phyloP scores from a whole-genome alignment of 2,888 invertebrate genomes.

The Tigriopus californicus region DNA sequence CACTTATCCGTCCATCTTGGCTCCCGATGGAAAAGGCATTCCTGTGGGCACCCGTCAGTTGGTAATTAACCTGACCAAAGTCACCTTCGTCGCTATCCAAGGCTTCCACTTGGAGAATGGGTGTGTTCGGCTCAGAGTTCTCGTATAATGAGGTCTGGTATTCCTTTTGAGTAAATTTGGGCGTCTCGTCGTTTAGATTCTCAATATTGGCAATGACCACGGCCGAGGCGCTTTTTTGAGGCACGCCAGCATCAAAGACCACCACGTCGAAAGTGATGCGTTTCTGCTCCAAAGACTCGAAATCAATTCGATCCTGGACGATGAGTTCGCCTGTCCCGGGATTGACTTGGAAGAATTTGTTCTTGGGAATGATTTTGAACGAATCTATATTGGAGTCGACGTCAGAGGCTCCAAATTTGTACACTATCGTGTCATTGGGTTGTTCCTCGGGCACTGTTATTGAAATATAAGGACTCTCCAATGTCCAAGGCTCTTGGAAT shows the following conservation, averaged over 20 bases:
- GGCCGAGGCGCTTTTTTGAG: constrained; percentile 57
- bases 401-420: constrained; percentile 57
- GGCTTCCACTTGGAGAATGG: constrained; percentile 51
- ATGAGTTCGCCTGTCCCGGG: constrained; percentile 57
- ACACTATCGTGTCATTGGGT: constrained; percentile 53
- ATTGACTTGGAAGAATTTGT: constrained; percentile 48
- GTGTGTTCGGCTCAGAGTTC: constrained; percentile 51
- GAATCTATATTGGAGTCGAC: constrained; percentile 57
- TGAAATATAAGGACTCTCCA: constrained; percentile 40
- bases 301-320: constrained; percentile 58
- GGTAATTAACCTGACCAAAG: constrained; percentile 58
- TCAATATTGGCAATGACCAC: constrained; percentile 52
- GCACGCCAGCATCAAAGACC: constrained; percentile 70
- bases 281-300: constrained; percentile 45
- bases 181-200: constrained; percentile 31
- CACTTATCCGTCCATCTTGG: constrained; percentile 47
- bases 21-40: constrained; percentile 43
- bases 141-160: constrained; percentile 56
- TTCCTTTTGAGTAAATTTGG: constrained; percentile 24
- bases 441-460: constrained; percentile 60
- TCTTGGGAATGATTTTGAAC: constrained; percentile 45
- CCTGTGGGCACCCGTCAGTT: constrained; percentile 47
- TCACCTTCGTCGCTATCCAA: constrained; percentile 56
- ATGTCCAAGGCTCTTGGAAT: constrained; percentile 52
- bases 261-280: constrained; percentile 55